phyloP scores from a whole-genome alignment of 1,140 invertebrate species.

The fruit fly (Drosophila melanogaster) region Release_6_plus_ISO1_MT NT_037436.4:3911501-3912000 shows the following conservation, averaged over 20 bases:
- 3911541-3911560: conserved; percentile 42
- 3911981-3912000: no score
- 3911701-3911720: conserved; percentile 59
- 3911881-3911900: conserved; percentile 85
- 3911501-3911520: conserved; percentile 7
- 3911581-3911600: conserved; percentile 59
- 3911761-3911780: conserved; percentile 65
- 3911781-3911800: conserved; percentile 74
- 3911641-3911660: conserved; percentile 33
- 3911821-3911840: conserved; percentile 36
- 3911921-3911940: conserved; percentile 66
- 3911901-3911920: conserved; percentile 88
- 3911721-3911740: conserved; percentile 59
- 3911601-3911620: conserved; percentile 18
- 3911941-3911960: conserved; percentile 11
- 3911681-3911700: conserved; percentile 41
- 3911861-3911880: conserved; percentile 24
- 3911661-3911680: conserved; percentile 53
- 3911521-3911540: conserved; percentile 30
- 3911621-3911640: conserved; percentile 33
- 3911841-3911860: conserved; percentile 20
- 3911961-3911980: background rate
- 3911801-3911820: conserved; percentile 58
- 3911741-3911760: conserved; percentile 29
- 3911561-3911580: conserved; percentile 40